phyloP scores from a whole-genome alignment of 2,888 invertebrate genomes.

The Tribolium freemani region DNA sequence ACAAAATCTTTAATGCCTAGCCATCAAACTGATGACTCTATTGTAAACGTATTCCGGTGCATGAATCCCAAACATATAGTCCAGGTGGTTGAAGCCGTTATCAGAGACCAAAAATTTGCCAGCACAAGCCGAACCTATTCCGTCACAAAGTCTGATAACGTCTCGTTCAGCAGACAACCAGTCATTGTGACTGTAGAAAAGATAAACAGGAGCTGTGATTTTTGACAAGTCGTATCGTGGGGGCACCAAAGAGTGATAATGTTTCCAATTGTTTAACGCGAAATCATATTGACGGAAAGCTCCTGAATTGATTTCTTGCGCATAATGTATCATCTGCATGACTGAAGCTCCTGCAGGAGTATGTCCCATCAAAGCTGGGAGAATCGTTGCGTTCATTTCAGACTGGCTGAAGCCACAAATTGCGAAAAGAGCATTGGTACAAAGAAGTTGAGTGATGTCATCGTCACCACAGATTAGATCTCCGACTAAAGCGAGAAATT shows the following conservation, averaged over 20 bases:
- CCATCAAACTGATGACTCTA: conserved; percentile 46
- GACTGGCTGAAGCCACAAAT: conserved; percentile 55
- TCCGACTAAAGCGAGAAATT: conserved; percentile 65
- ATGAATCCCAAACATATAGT: conserved; percentile 73
- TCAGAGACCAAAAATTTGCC: conserved; percentile 70
- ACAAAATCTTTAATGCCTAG: conserved; percentile 13
- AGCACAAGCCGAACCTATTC: conserved; percentile 65
- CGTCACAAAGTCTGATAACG: conserved; percentile 65
- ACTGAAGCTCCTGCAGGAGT: conserved; percentile 68
- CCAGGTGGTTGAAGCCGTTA: conserved; percentile 72
- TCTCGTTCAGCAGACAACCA: conserved; percentile 67
- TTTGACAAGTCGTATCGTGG: conserved; percentile 62
- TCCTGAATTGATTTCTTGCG: conserved; percentile 45
- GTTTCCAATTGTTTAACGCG: conserved; percentile 63
- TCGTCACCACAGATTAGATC: conserved; percentile 44
- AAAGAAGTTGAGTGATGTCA: conserved; percentile 45
- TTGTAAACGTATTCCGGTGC: conserved; percentile 54
- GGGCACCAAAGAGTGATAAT: conserved; percentile 62
- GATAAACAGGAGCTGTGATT: conserved; percentile 64
- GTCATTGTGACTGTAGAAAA: conserved; percentile 69
- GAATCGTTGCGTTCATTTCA: conserved; percentile 55
- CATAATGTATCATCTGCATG: conserved; percentile 79
- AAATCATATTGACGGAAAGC: conserved; percentile 71
- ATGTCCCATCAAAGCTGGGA: conserved; percentile 56
- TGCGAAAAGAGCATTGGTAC: conserved; percentile 54